Evolutionary conservation across 2,797 vertebrate genomes (phyloP), one percentile per base, ranked within the genome.

Genomic region (Syndactyla subalaris): DNA sequence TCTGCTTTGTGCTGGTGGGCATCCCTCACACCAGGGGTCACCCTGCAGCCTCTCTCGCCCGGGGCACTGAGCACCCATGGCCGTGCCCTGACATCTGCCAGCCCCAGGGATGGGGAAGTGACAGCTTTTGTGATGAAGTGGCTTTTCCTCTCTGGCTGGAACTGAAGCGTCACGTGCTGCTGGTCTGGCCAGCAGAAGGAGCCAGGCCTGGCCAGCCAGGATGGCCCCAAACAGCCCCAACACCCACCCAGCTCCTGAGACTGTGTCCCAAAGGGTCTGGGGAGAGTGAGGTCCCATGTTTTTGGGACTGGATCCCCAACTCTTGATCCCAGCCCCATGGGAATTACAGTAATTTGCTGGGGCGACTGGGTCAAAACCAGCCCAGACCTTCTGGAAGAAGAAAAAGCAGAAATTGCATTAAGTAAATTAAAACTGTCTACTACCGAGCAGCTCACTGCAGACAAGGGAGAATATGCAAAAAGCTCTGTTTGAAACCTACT

Each of bases 371-470:
- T 97, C 95, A 86, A 59, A 92, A 88, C 24, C 87, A 91, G 85
- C 80, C 75, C 76, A 80, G 93, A 71, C 43, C 82, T 82, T 82
- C 61, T 76, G 89, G 85, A 92, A 94, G 89, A 92, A 54, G 71
- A 79, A 76, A 94, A 92, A 94, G 74, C 93, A 92, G 92, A 97
- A 97, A 92, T 46, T 72, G 76, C 93, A 96, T 97, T 95, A 97
- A 97, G 96, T 95, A 95, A 98, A 97, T 97, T 95, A 96, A 96
- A 97, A 94, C 91, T 97, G 96, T 96, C 97, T 97, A 97, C 98
- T 98, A 98, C 98, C 97, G 98, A 98, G 98, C 97, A 98, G 98
- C 98, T 98, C 98, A 97, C 98, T 98, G 98, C 95, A 96, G 98
- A 98, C 75, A 4, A 95, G 93, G 94, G 85, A 92, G 93, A 94